phyloP scores from a whole-genome alignment of 2,888 invertebrate genomes.

The Drosophila gaucha region DNA sequence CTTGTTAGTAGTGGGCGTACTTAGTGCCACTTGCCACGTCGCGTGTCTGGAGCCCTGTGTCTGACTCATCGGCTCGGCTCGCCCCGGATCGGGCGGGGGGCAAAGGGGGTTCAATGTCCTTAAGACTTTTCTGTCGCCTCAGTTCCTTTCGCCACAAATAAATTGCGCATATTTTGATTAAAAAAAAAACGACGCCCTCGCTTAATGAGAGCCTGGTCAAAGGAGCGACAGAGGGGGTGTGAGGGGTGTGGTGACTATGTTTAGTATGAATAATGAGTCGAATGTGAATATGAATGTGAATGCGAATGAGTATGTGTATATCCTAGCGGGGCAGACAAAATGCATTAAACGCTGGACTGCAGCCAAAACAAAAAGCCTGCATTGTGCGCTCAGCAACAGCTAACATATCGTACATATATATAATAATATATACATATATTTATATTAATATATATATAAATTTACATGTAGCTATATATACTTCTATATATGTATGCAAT shows the following conservation, averaged over 20 bases:
- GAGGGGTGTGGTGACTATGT: background rate
- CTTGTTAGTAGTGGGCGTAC: constrained; percentile 27
- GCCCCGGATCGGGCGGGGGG: constrained; percentile 1
- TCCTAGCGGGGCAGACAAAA: constrained; percentile 54
- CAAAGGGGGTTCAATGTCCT: constrained; percentile 69
- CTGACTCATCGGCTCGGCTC: constrained; percentile 50
- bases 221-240: background rate
- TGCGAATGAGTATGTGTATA: constrained; percentile 33
- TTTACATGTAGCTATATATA: constrained; percentile 10
- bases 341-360: constrained; percentile 55
- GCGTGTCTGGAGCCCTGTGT: constrained; percentile 53
- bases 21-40: constrained; percentile 50
- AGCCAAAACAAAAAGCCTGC: constrained; percentile 70
- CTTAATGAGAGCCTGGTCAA: constrained; percentile 38
- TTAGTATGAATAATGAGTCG: constrained; percentile 11
- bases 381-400: constrained; percentile 64
- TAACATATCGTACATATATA: constrained; percentile 33
- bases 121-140: constrained; percentile 34
- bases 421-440: constrained; percentile 8
- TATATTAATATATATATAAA: constrained; percentile 13
- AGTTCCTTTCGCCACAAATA: constrained; percentile 57
- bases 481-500: constrained; percentile 19
- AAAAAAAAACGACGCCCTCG: constrained; percentile 29
- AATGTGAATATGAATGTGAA: constrained; percentile 11
- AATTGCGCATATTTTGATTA: constrained; percentile 81